A percentile compares a stretch with the other conserved stretches of the same genome.
Conservation (phyloP, 2,113 vertebrate species). For the Urocitellus parryii region DNA sequence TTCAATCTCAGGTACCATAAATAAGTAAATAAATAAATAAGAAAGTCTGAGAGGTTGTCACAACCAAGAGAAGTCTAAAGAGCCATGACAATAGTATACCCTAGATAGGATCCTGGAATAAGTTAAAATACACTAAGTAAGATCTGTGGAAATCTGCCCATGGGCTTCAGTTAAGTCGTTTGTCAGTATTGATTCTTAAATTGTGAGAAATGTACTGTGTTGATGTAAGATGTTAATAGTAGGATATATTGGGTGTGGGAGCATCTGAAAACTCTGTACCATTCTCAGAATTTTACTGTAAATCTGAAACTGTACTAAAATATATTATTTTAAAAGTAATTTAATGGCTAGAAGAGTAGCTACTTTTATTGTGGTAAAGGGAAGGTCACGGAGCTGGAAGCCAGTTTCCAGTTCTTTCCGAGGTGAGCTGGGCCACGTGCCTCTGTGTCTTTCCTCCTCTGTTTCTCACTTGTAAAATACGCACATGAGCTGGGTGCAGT, state of each 20-base stretch:
- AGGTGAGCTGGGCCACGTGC: not conserved
- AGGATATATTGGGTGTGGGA: not conserved
- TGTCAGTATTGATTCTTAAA: not conserved
- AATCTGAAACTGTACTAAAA: conserved; percentile 1
- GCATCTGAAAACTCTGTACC: not conserved
- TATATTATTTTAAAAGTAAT: not conserved
- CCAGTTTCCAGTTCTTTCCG: not conserved
- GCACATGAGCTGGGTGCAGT: too few relatives aligned
- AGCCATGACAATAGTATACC: not conserved
- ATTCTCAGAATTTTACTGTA: not conserved
- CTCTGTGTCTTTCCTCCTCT: not conserved
- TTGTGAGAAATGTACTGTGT: not conserved
- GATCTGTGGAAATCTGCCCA: not conserved
- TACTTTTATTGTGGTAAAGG: not conserved
- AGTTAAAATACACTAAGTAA: not conserved
- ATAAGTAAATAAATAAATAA: too few relatives aligned
- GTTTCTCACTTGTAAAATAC: not conserved
- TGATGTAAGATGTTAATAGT: not conserved
- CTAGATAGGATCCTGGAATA: not conserved
- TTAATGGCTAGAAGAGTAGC: conserved; percentile 7
- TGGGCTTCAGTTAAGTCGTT: not conserved
- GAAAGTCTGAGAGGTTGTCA: not conserved
- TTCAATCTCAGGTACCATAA: not conserved
- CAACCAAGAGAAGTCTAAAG: not conserved
- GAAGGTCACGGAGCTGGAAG: not conserved